These are phyloP conservation scores for Cyanocitta stelleri DNA, from an alignment of 2,113 vertebrate species.

Conservation along the genomic window DNA sequence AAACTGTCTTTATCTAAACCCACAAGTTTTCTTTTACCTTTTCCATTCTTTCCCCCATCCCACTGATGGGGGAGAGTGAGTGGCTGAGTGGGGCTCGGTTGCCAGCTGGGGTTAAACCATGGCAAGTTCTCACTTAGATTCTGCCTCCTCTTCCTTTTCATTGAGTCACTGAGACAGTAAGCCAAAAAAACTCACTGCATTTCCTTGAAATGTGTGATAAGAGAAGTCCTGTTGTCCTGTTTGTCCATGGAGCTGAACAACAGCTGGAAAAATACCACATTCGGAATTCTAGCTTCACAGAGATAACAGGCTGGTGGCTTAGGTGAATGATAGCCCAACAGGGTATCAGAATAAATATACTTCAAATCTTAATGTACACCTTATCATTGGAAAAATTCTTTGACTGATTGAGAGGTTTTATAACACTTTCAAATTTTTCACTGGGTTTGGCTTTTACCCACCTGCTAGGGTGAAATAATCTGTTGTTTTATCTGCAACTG, in stretches of 20 bases:
- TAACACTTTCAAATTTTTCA: not conserved
- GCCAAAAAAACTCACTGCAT: not conserved
- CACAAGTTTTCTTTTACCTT: not conserved
- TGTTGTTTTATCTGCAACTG: not conserved
- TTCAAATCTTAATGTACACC: not conserved
- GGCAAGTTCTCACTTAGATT: not conserved
- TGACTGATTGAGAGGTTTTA: not conserved
- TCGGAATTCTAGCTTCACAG: not conserved
- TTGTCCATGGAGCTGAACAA: not conserved
- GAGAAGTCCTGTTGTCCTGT: not conserved
- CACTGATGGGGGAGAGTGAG: fast-evolving
- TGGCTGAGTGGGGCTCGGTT: not conserved
- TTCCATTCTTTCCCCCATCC: not conserved
- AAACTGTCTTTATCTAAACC: not conserved
- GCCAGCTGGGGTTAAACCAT: not conserved
- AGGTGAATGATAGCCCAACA: not conserved
- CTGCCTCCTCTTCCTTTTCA: not conserved
- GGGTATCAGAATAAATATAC: not conserved
- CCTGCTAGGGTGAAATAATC: not conserved
- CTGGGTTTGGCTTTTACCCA: not conserved
- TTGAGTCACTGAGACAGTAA: not conserved
- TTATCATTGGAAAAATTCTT: not conserved
- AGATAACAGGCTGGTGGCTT: not conserved
- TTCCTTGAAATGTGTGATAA: not conserved
- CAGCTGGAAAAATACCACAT: not conserved